A percentile compares a stretch with the other conserved stretches of the same genome.
Evolutionary conservation across 2,113 vertebrate genomes (phyloP).

Genomic region (Trichechus manatus): DNA sequence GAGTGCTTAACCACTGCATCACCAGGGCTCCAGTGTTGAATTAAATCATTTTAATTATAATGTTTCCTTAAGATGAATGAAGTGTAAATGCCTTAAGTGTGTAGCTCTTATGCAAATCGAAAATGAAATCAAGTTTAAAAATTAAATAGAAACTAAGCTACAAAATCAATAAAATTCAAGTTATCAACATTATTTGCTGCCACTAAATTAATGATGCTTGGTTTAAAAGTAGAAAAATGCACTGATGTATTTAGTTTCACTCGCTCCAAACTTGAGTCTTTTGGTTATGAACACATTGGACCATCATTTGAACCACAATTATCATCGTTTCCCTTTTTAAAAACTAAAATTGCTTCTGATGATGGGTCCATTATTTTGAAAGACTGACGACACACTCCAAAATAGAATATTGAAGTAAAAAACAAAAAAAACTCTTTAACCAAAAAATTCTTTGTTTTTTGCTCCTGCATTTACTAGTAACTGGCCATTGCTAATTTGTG

Average conservation of each 20-base stretch:
- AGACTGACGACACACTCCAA: background rate
- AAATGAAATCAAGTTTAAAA: constrained; percentile 52
- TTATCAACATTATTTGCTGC: constrained; percentile 33
- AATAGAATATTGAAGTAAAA: constrained; percentile 3
- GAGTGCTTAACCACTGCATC: no score
- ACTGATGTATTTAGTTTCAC: background rate
- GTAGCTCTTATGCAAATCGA: constrained; percentile 24
- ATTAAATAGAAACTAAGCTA: constrained; percentile 44
- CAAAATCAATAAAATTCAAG: constrained; percentile 40
- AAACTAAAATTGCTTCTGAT: background rate
- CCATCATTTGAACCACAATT: background rate
- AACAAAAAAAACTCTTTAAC: background rate
- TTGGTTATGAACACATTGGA: background rate
- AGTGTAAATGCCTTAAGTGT: background rate
- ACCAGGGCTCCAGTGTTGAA: background rate
- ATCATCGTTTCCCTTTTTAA: constrained; percentile 41
- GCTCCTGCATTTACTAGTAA: background rate
- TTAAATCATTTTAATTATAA: constrained; percentile 53
- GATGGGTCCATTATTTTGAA: constrained; percentile 22
- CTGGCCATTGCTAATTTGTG: constrained; percentile 14
- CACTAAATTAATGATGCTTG: background rate
- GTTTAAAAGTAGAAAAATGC: background rate
- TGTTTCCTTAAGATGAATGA: constrained; percentile 40
- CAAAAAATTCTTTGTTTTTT: background rate
- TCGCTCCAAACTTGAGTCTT: background rate